Evolutionary conservation across 2,113 vertebrate species (phyloP), one percentile per base, ranked within the genome.

Genomic region (Dasypus novemcinctus): DNA sequence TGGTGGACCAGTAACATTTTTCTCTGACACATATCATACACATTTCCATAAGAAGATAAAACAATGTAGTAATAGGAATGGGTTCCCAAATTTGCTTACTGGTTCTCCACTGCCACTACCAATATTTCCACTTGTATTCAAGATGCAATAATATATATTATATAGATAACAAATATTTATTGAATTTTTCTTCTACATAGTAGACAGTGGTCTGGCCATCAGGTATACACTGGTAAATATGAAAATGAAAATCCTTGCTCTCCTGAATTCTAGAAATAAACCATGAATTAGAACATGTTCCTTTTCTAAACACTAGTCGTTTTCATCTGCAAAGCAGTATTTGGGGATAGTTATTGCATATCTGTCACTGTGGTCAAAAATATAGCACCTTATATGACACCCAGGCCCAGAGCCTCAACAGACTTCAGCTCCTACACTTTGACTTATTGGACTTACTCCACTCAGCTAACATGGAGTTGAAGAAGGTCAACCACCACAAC

Each of bases 241-340:
- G 54, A 75, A 78, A 78, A 87, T 87, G 18, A 21, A 91, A 91
- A 94, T 80, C 61, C 33, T 17, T 88, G 21, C n/a, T 33, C 25
- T 83, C 38, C 31, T 83, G 49, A 87, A 91, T 95, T 91, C 81
- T 83, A 95, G 83, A 78, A 96, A 79, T 13, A 85, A 31, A 27
- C 49, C 20, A 80, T 76, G 81, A 94, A 92, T 90, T 63, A 82
- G 36, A 81, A 91, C 80, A 57, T 41, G 43, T 57, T 89, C n/a
- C 41, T 83, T 79, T 92, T 59, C 75, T 63, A 74, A 94, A 68
- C 54, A 72, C 46, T 71, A 66, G 43, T 92, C 52, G 82, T 85
- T 92, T 95, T 96, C 80, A 82, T 94, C 85, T 96, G 75, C 89
- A 93, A 93, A 78, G 54, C 43, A 76, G 43, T 81, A 46, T 86